Evolutionary conservation across 2,888 invertebrate genomes (phyloP).

Genomic region (Oscheius sp.): DNA sequence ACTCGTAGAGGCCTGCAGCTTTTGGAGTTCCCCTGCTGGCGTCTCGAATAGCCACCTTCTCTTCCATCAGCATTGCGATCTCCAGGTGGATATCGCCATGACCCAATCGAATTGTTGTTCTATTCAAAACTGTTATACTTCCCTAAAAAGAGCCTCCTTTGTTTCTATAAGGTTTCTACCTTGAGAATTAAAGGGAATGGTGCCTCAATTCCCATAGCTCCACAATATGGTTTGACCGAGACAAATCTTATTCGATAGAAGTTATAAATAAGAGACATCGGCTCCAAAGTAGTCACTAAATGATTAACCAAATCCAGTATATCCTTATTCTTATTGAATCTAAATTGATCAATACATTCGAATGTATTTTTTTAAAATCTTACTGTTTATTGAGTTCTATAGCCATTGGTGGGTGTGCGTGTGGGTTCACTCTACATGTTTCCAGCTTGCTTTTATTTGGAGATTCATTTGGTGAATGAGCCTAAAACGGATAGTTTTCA

Average conservation of each 20-base stretch:
- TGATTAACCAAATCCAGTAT: constrained; percentile 58
- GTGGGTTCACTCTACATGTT: constrained; percentile 1
- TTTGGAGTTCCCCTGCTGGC: constrained; percentile 35
- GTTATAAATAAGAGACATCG: constrained; percentile 47
- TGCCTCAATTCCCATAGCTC: constrained; percentile 38
- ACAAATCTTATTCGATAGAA: constrained; percentile 50
- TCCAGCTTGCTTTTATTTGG: constrained; percentile 21
- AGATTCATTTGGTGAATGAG: too few species aligned
- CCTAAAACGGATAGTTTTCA: too few species aligned
- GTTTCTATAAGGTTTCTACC: constrained; percentile 21
- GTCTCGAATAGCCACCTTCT: constrained; percentile 50
- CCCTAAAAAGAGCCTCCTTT: constrained; percentile 34
- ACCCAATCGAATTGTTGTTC: constrained; percentile 50
- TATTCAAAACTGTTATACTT: constrained; percentile 45
- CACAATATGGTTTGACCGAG: constrained; percentile 31
- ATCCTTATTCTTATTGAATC: constrained; percentile 46
- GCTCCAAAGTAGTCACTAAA: constrained; percentile 41
- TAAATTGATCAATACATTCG: too few species aligned
- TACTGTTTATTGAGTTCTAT: too few species aligned
- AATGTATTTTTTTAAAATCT: too few species aligned
- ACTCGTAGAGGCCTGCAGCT: constrained; percentile 37
- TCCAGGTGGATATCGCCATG: constrained; percentile 55
- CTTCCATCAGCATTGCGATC: constrained; percentile 50
- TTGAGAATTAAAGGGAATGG: constrained; percentile 48
- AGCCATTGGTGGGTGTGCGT: not conserved